Evolutionary conservation across 2,797 vertebrate species (phyloP), one percentile per base, ranked within the genome.

Genomic region (Typhlichthys eigenmanni): DNA sequence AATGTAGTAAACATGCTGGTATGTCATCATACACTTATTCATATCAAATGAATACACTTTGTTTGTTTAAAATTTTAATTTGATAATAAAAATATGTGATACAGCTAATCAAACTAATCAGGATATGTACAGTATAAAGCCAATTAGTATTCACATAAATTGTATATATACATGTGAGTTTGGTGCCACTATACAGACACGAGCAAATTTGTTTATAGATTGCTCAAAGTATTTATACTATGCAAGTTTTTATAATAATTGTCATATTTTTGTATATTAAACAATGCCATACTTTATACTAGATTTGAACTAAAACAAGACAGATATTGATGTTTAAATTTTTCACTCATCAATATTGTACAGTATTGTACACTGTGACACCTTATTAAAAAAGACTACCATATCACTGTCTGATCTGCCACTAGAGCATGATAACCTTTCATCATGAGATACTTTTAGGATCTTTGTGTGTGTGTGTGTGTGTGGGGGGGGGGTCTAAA

Each of bases 391-490:
- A 32, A 58, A 6, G 29, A 50, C 14, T 29, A 13, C 43, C 5
- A 52, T 11, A 17, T 59, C 10, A 49, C 12, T n/a, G 3, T 59
- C 12, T n/a, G 3, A 47, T 46, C 13, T 9, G 13, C 80, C 83
- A 80, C 76, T 70, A 87, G 88, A 69, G 84, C 82, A 80, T 78
- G 80, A 65, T 80, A 68, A 77, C 32, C 34, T 74, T 79, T 69
- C 65, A 64, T 17, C 19, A 58, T 6, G 69, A 12, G 0, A 19
- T 19, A 52, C 12, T 3, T 29, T 14, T n/a, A 16, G 47, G 9
- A 17, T 4, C 2, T n/a, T 11, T 60, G 9, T 47, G 61, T 34
- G 54, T 57, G 16, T 1, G 53, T 48, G 57, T 38, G 55, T 46
- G 4, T 29, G 38, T 58, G 29, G 50, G 47, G 49, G 47, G 49